Percentiles rank a stretch among this genome's conserved stretches.
Evolutionary conservation across 2,888 invertebrate genomes (phyloP).

Genomic region (Eretmocerus hayati): DNA sequence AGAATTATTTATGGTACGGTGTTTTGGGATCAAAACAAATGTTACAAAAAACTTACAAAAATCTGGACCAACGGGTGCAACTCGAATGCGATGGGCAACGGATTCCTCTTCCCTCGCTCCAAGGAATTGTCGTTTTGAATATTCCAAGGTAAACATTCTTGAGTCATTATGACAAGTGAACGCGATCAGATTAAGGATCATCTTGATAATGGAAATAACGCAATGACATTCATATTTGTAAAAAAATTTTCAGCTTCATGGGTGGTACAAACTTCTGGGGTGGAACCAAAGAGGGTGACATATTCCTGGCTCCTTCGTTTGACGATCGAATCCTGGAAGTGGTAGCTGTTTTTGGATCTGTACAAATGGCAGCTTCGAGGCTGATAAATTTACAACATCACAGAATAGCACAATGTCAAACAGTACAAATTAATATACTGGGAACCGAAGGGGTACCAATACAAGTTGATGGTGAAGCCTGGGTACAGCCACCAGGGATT

Average conservation of each 20-base stretch:
- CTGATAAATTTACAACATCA: conserved; percentile 94
- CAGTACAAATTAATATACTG: conserved; percentile 91
- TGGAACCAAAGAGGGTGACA: conserved; percentile 81
- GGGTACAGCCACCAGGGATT: conserved; percentile 95
- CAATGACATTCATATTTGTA: too few relatives aligned
- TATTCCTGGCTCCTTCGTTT: conserved; percentile 87
- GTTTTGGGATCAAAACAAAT: conserved; percentile 73
- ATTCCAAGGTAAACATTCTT: conserved; percentile 65
- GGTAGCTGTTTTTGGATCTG: conserved; percentile 94
- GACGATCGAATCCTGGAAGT: conserved; percentile 96
- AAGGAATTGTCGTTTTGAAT: conserved; percentile 94
- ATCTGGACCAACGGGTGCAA: conserved; percentile 90
- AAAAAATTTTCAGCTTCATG: conserved; percentile 73
- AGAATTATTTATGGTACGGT: conserved; percentile 95
- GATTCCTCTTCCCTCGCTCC: conserved; percentile 89
- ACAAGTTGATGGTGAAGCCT: conserved; percentile 96
- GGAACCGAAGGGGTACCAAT: conserved; percentile 90
- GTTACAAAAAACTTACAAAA: conserved; percentile 88
- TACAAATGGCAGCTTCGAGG: conserved; percentile 94
- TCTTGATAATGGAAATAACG: background rate
- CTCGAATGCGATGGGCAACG: conserved; percentile 93
- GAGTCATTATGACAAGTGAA: background rate
- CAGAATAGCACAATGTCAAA: conserved; percentile 92
- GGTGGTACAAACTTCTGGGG: conserved; percentile 99
- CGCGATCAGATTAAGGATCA: background rate